Evolutionary conservation across 2,797 vertebrate genomes (phyloP), one percentile per base, ranked within the genome.

Genomic region (Pseudotriccus pelzelni): DNA sequence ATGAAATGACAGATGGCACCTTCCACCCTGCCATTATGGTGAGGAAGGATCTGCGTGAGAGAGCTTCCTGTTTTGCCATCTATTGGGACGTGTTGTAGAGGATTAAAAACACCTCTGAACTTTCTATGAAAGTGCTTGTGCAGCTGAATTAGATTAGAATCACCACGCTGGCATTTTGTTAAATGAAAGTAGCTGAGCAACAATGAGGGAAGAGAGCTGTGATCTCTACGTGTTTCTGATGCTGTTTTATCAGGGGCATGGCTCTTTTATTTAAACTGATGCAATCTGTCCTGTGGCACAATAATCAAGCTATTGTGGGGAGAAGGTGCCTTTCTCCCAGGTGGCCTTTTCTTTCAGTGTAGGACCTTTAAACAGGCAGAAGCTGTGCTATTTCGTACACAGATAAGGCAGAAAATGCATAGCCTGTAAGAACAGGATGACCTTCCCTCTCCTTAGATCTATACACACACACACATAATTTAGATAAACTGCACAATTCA

Each of bases 81-180:
- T 34, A 7, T 32, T 47, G 37, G 66, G 50, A 59, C 0, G 0
- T 30, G 11, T 12, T 52, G 39, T 25, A 87, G 44, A 59, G 64
- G 50, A 79, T 66, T 78, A 84, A 72, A 89, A 95, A 52, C 52
- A 32, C 53, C 62, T 91, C 49, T 73, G 50, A 82, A 76, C 67
- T 79, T 63, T 55, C 66, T 44, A 22, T 66, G 60, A 69, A 60
- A 92, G 62, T 10, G 6, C 58, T 87, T 44, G 78, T 70, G 81
- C 68, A 75, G 84, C 87, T 80, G 68, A 86, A 46, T 70, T 74
- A 86, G 77, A 94, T 94, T 77, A 89, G 43, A 53, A 82, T 70
- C 83, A 46, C 44, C 37, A 43, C 3, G 34, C 50, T 75, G 72
- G 78, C 56, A 24, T 56, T 81, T 47, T 49, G 81, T 76, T 16